Conservation (phyloP, 2,797 vertebrate species). For the Enteromius thamalakanensis region DNA sequence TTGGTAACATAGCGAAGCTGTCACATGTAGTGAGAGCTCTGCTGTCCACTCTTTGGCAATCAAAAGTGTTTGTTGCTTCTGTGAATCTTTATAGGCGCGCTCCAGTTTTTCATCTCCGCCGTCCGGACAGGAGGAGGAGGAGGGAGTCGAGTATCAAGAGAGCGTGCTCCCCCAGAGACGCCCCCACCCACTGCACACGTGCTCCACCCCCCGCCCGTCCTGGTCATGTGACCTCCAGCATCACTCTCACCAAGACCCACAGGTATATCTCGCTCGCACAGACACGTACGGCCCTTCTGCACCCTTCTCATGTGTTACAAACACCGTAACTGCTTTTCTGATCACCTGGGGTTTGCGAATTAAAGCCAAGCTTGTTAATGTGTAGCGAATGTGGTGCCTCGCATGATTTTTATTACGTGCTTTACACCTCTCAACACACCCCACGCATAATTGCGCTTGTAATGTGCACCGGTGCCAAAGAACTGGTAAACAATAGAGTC, state of each 20-base stretch:
- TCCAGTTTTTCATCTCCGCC: conserved; percentile 39
- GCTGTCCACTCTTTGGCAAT: conserved; percentile 28
- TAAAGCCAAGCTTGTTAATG: conserved; percentile 39
- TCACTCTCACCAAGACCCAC: conserved; percentile 26
- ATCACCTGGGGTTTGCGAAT: conserved; percentile 29
- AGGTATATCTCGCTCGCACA: conserved; percentile 56
- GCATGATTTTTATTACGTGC: conserved; percentile 51
- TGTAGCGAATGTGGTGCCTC: conserved; percentile 27
- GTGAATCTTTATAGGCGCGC: conserved; percentile 51
- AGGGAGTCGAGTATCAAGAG: conserved; percentile 37
- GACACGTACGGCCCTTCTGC: neutral
- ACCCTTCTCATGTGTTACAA: conserved; percentile 7
- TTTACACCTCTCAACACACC: conserved; percentile 50
- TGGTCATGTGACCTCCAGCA: conserved; percentile 53
- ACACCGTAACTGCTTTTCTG: conserved; percentile 25
- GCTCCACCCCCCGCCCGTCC: neutral
- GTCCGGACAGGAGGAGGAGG: conserved; percentile 25
- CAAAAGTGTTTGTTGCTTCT: conserved; percentile 51
- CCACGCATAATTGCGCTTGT: conserved; percentile 53
- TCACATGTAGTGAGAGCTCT: conserved; percentile 37
- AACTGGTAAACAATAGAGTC: conserved; percentile 57
- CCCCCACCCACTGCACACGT: conserved; percentile 18
- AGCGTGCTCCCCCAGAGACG: conserved; percentile 17
- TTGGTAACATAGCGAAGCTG: conserved; percentile 40
- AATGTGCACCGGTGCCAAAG: conserved; percentile 58